A percentile compares a stretch with the other conserved stretches of the same genome.
These are phyloP conservation scores for Ranitomeya variabilis DNA, from an alignment of 2,113 vertebrate species.

Conservation along the genomic window DNA sequence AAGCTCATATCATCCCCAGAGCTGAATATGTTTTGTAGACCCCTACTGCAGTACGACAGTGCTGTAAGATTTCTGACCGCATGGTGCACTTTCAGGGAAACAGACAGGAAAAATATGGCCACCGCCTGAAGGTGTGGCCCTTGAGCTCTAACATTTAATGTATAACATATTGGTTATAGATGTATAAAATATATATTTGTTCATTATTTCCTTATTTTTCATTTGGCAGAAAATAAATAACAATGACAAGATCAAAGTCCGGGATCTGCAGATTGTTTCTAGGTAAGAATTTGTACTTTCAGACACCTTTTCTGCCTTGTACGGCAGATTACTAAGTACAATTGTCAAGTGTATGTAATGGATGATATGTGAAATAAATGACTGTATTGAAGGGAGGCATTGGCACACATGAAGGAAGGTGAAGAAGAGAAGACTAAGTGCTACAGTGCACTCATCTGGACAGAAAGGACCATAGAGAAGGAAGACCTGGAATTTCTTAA, in stretches of 20 bases:
- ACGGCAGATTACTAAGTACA: not conserved
- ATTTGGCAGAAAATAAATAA: constrained; percentile 83
- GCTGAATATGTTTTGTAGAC: too few species aligned
- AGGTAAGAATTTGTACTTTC: constrained; percentile 75
- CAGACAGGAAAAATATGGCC: too few species aligned
- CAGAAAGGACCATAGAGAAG: constrained; percentile 76
- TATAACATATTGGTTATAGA: not conserved
- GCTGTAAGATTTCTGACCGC: too few species aligned
- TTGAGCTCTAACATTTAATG: not conserved
- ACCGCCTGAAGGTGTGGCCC: not conserved
- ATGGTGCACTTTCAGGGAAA: too few species aligned
- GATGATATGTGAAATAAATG: not conserved
- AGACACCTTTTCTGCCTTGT: not conserved
- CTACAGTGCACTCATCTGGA: constrained; percentile 94
- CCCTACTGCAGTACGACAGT: too few species aligned
- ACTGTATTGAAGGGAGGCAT: constrained; percentile 81
- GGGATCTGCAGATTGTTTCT: constrained; percentile 93
- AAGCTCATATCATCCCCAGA: too few species aligned
- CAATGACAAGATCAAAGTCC: constrained; percentile 90
- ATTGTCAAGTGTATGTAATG: not conserved
- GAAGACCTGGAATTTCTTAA: constrained; percentile 84
- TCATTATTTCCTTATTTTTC: constrained; percentile 39
- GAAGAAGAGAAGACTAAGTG: constrained; percentile 97
- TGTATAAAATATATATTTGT: not conserved
- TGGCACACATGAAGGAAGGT: constrained; percentile 93